Evolutionary conservation across 2,888 invertebrate genomes (phyloP), one percentile per base, ranked within the genome.

Genomic region (Ormyrus rosae): DNA sequence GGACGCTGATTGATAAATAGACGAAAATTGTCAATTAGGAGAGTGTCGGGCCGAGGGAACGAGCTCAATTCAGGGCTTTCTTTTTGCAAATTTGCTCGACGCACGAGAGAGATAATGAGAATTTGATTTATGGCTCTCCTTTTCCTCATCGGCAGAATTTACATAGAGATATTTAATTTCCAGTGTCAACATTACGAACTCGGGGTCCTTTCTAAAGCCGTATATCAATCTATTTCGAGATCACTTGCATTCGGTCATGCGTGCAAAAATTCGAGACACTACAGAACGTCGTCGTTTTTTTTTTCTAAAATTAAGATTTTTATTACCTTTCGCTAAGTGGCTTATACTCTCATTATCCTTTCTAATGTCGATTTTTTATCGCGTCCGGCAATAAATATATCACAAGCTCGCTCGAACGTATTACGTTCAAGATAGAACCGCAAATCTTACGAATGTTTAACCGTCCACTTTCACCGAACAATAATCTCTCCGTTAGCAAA

Each of bases 111-210:
- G 50, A 9, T 55, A 64, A 65, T 45, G 53, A 58, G 58, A 58
- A 65, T 58, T 71, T 77, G 69, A 77, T 77, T 77, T 77, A 77
- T 51, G 5, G 58, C 10, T 13, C 64, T 65, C 45, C 70, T 64
- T 77, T 34, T 13, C 51, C 45, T 51, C 10, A 13, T 58, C 64
- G 10, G 5, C 45, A 19, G 55, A 76, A 63, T 77, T 70, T 65
- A 56, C 71, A 70, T 51, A 10, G 13, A 77, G 64, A 70, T 61
- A 60, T 69, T 63, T n/a, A 55, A 51, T 77, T 70, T 34, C 19
- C 48, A 70, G 64, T 50, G 58, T 64, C 56, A 64, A 64, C 56
- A 46, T 68, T 46, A 45, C 46, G 4, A 0, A 55, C 48, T 13
- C 6, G 6, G 6, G 34, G 11, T 75, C 48, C 63, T 48, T 50